phyloP scores from a whole-genome alignment of 2,888 invertebrate genomes.

The Rotaria socialis region DNA sequence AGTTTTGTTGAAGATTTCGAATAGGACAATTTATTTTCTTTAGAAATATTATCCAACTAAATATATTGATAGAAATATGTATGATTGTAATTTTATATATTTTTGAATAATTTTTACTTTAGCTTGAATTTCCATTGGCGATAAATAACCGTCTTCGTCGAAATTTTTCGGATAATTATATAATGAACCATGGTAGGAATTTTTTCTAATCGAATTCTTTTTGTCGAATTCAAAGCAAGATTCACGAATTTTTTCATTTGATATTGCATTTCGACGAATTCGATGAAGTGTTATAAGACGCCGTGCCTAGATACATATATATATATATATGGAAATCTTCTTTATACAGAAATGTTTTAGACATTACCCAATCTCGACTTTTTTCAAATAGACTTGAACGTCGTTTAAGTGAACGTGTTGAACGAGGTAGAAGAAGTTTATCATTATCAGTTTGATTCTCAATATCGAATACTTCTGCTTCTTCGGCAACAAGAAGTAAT shows the following conservation, averaged over 20 bases:
- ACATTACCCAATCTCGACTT: slow-evolving; percentile 23
- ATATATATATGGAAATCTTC: too few relatives aligned
- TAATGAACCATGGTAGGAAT: not conserved
- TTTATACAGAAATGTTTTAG: too few relatives aligned
- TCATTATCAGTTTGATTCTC: not conserved
- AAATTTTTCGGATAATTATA: not conserved
- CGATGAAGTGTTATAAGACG: not conserved
- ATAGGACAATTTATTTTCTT: not conserved
- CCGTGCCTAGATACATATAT: not conserved
- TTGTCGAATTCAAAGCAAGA: not conserved
- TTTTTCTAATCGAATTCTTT: not conserved
- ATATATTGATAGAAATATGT: too few relatives aligned
- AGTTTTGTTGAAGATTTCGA: not conserved
- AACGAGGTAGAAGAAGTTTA: not conserved
- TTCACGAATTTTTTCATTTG: slow-evolving; percentile 4
- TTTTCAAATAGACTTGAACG: not conserved
- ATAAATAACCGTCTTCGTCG: slow-evolving; percentile 33
- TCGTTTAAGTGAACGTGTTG: slow-evolving; percentile 19
- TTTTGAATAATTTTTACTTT: not conserved
- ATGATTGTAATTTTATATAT: too few relatives aligned
- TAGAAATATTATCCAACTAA: not conserved
- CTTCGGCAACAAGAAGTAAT: not conserved
- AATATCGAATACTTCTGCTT: not conserved
- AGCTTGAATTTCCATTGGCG: slow-evolving; percentile 16
- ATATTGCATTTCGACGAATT: not conserved